Conservation (phyloP, 2,888 invertebrate species). For the Agrilus mali region DNA sequence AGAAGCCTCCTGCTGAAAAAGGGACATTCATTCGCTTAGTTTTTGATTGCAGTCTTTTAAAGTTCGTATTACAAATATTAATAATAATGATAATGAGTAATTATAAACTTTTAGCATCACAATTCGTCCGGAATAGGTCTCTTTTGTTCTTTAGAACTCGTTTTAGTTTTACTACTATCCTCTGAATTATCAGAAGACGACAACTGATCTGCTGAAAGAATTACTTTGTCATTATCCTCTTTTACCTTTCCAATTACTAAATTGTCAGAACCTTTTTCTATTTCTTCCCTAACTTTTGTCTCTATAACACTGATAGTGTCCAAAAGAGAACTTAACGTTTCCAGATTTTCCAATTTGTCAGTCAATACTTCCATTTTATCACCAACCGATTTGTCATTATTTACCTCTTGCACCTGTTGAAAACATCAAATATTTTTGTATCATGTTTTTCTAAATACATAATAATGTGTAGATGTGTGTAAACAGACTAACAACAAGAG, state of each 20-base stretch:
- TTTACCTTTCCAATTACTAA: constrained; percentile 18
- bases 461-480: no score
- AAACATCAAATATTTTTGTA: neutral
- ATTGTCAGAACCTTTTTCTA: constrained; percentile 17
- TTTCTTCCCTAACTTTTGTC: constrained; percentile 16
- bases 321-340: constrained; percentile 17
- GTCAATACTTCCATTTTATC: constrained; percentile 1
- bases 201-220: constrained; percentile 16
- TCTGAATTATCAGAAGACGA: constrained; percentile 10
- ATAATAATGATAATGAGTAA: no score
- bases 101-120: constrained; percentile 11
- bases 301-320: constrained; percentile 17
- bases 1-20: no score
- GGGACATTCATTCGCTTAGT: no score
- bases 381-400: neutral
- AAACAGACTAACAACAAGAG: no score
- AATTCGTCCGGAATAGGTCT: constrained; percentile 10
- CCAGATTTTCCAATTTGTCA: constrained; percentile 12
- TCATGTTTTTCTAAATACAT: neutral
- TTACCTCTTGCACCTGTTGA: neutral
- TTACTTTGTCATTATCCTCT: constrained; percentile 16
- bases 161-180: constrained; percentile 6
- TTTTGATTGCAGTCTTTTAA: no score
- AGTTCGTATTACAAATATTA: no score
- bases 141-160: constrained; percentile 5